Evolutionary conservation across 2,888 invertebrate species (phyloP).

Genomic region (Vandiemenella viatica): DNA sequence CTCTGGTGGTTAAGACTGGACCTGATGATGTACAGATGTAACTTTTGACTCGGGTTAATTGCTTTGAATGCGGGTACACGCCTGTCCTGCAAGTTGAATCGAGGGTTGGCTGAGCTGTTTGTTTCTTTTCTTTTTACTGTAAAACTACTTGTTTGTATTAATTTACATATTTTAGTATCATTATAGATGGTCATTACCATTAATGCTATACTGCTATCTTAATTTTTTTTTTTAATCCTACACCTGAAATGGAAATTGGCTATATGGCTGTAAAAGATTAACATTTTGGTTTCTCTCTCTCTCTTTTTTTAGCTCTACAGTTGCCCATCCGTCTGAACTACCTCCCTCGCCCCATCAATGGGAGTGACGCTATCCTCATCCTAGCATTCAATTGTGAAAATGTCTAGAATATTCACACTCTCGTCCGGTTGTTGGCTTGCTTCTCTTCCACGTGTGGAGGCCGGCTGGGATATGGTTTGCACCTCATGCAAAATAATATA

Average conservation of each 20-base stretch:
- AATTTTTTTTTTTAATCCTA: too few species aligned
- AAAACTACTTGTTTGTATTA: too few species aligned
- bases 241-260: too few species aligned
- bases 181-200: too few species aligned
- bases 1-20: not conserved
- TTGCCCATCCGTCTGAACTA: slow-evolving; percentile 94
- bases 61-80: not conserved
- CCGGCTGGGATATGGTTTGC: slow-evolving; percentile 4
- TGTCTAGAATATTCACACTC: slow-evolving; percentile 4
- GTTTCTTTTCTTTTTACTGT: too few species aligned
- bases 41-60: not conserved
- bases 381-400: slow-evolving; percentile 17
- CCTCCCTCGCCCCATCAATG: slow-evolving; percentile 97
- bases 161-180: too few species aligned
- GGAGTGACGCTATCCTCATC: slow-evolving; percentile 49
- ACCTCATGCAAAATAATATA: slow-evolving; percentile 1
- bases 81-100: slow-evolving; percentile 1
- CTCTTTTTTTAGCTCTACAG: slow-evolving; percentile 67
- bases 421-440: slow-evolving; percentile 6
- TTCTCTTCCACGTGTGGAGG: slow-evolving; percentile 4
- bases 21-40: not conserved
- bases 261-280: slow-evolving; percentile 1
- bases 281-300: slow-evolving; percentile 7
- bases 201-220: too few species aligned
- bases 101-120: slow-evolving; percentile 3